A percentile compares a stretch with the other conserved stretches of the same genome.
phyloP scores from a whole-genome alignment of 2,797 vertebrate genomes.

The Pterois miles region DNA sequence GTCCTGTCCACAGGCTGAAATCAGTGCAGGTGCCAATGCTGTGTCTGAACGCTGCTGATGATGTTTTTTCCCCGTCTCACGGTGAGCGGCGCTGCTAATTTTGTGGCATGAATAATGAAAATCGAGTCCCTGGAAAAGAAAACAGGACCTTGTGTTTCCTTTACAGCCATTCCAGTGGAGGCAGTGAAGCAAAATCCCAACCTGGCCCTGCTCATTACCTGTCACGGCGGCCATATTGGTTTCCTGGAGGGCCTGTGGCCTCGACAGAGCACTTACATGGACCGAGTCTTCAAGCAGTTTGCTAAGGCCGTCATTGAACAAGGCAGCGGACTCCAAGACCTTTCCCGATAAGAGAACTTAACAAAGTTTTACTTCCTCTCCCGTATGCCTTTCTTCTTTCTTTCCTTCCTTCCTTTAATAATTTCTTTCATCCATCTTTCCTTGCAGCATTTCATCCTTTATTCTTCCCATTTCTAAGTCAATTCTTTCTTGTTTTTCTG shows the following conservation, averaged over 20 bases:
- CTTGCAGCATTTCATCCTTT: constrained; percentile 27
- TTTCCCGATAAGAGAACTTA: constrained; percentile 63
- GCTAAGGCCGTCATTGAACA: constrained; percentile 94
- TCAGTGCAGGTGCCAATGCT: constrained; percentile 96
- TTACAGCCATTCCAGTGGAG: constrained; percentile 94
- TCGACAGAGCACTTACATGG: constrained; percentile 96
- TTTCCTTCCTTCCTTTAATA: neutral
- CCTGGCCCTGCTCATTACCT: constrained; percentile 94
- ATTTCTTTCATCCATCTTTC: constrained; percentile 16
- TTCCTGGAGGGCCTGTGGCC: constrained; percentile 99
- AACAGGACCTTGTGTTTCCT: neutral
- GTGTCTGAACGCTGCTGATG: constrained; percentile 96
- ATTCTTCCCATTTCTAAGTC: neutral
- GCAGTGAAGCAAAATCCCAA: constrained; percentile 96
- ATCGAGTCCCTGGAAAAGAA: neutral
- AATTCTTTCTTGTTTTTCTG: neutral
- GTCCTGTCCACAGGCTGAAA: constrained; percentile 91
- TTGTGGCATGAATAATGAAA: neutral
- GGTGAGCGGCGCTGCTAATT: constrained; percentile 81
- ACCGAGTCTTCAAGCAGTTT: constrained; percentile 98
- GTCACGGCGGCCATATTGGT: constrained; percentile 96
- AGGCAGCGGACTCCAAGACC: constrained; percentile 84
- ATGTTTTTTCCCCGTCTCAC: constrained; percentile 96
- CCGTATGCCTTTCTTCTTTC: constrained; percentile 5
- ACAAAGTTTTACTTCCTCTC: constrained; percentile 17